Conservation (phyloP, 2,797 vertebrate genomes). For the Notamacropus eugenii region DNA sequence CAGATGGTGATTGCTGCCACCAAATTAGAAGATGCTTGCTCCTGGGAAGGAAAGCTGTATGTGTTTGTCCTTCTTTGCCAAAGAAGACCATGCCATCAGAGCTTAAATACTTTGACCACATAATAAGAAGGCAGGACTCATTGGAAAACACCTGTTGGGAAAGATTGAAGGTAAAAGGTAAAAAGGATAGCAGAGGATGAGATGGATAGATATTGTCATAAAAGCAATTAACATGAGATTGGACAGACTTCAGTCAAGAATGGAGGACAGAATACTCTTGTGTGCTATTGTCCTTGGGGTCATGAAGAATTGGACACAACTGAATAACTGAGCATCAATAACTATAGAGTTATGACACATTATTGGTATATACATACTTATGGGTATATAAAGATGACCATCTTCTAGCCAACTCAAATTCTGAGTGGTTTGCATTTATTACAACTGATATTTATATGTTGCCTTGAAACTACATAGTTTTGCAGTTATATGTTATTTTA, state of each 20-base stretch:
- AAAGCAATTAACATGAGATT: background rate
- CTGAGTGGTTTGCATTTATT: no score
- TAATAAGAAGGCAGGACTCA: background rate
- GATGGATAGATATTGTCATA: background rate
- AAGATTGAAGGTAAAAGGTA: background rate
- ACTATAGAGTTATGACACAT: background rate
- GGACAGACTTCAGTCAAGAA: background rate
- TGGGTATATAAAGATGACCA: background rate
- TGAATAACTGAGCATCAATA: background rate
- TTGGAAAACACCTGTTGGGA: background rate
- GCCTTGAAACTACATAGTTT: no score
- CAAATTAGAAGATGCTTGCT: no score
- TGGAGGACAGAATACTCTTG: background rate
- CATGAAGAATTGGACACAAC: background rate
- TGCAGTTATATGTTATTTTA: no score
- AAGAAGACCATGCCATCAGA: no score
- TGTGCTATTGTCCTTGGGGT: no score
- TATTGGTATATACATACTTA: background rate
- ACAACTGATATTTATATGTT: no score
- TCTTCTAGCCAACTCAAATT: no score
- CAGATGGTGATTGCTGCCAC: no score
- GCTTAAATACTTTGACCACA: no score
- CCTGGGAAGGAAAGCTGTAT: no score
- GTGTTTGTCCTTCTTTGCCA: no score
- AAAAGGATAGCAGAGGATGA: background rate